Evolutionary conservation across 2,113 vertebrate species (phyloP).

Genomic region (Clarias gariepinus): DNA sequence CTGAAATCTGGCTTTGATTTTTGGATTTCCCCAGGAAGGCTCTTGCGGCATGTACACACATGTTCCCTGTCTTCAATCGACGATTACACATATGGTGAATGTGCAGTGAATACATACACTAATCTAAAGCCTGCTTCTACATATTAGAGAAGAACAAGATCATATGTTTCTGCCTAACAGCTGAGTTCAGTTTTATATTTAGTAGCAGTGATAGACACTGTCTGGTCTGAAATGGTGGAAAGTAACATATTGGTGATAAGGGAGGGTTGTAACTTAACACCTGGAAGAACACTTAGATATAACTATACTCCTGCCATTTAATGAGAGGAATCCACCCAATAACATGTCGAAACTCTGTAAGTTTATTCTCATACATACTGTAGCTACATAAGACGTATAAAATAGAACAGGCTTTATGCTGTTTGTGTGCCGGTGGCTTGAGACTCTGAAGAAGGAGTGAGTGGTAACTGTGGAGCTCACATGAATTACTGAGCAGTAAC

Average conservation of each 20-base stretch:
- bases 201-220: neutral
- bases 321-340: neutral
- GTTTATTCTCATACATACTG: neutral
- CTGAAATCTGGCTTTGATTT: conserved; percentile 7
- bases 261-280: neutral
- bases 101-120: neutral
- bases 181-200: neutral
- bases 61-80: neutral
- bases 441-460: conserved; percentile 30
- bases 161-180: neutral
- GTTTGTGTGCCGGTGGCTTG: conserved; percentile 25
- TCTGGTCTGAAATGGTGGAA: neutral
- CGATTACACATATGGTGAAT: neutral
- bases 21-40: too few relatives aligned
- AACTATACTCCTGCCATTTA: neutral
- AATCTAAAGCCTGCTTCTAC: neutral
- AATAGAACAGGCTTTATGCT: neutral
- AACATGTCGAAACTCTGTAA: neutral
- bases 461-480: conserved; percentile 44
- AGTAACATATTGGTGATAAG: neutral
- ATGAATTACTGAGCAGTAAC: conserved; percentile 58
- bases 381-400: neutral
- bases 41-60: neutral
- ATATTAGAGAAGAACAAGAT: neutral
- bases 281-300: neutral